A percentile compares a stretch with the other conserved stretches of the same genome.
Conservation (phyloP, 2,888 invertebrate genomes). For the Thera obeliscata region DNA sequence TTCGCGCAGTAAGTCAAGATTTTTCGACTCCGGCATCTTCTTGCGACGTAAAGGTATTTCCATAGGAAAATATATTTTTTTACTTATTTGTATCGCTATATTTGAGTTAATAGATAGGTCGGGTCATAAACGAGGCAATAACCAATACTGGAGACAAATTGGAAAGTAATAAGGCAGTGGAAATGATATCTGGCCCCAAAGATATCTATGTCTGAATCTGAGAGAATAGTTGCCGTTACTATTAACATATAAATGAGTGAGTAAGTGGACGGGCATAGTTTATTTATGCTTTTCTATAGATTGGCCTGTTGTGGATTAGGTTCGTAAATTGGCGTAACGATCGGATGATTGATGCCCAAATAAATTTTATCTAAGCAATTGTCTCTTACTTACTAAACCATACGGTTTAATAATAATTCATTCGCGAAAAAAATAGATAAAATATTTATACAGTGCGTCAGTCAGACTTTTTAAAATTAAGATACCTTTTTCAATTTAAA, state of each 20-base stretch:
- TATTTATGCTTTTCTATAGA: slow-evolving; percentile 66
- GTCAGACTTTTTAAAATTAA: too few species aligned
- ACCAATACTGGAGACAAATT: slow-evolving; percentile 81
- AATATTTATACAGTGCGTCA: too few species aligned
- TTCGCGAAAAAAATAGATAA: not conserved
- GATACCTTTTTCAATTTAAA: too few species aligned
- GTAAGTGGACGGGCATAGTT: slow-evolving; percentile 78
- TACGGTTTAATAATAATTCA: not conserved
- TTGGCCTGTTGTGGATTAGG: slow-evolving; percentile 57
- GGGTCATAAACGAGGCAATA: slow-evolving; percentile 77
- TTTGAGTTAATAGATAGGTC: slow-evolving; percentile 59
- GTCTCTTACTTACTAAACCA: not conserved
- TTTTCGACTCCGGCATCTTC: slow-evolving; percentile 84
- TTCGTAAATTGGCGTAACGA: slow-evolving; percentile 59
- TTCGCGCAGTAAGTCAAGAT: slow-evolving; percentile 83
- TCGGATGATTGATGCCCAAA: slow-evolving; percentile 45
- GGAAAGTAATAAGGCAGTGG: slow-evolving; percentile 84
- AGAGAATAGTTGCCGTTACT: slow-evolving; percentile 68
- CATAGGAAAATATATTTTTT: slow-evolving; percentile 43
- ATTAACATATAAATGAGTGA: slow-evolving; percentile 84
- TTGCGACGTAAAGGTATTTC: slow-evolving; percentile 80
- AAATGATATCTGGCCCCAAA: slow-evolving; percentile 80
- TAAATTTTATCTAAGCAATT: not conserved
- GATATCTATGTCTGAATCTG: slow-evolving; percentile 79
- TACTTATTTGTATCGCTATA: slow-evolving; percentile 40